phyloP scores from a whole-genome alignment of 2,888 invertebrate species.

The Melieria omissa region DNA sequence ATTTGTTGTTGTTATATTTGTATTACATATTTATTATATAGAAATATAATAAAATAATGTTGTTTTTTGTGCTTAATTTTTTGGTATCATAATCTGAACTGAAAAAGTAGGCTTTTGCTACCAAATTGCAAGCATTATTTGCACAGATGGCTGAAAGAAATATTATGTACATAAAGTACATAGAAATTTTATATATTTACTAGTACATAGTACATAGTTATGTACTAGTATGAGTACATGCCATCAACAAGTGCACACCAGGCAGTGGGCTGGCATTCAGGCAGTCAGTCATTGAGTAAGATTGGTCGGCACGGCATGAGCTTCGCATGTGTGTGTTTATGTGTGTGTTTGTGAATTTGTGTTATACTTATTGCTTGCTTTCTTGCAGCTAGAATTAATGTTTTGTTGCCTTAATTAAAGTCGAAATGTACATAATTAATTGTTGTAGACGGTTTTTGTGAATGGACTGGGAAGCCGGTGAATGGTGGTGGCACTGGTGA shows the following conservation, averaged over 20 bases:
- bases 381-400: slow-evolving; percentile 1
- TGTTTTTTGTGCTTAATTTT: background rate
- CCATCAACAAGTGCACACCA: too few relatives aligned
- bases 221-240: too few relatives aligned
- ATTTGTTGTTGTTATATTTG: background rate
- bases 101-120: too few relatives aligned
- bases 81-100: background rate
- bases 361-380: slow-evolving; percentile 9
- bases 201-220: too few relatives aligned
- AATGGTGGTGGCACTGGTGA: background rate
- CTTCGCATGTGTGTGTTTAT: background rate
- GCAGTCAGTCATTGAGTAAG: too few relatives aligned
- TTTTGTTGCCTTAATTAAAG: slow-evolving; percentile 31
- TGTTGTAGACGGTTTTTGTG: slow-evolving; percentile 5
- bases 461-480: slow-evolving; percentile 25
- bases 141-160: too few relatives aligned
- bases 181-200: too few relatives aligned
- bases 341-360: too few relatives aligned
- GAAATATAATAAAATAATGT: background rate
- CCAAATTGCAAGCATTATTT: too few relatives aligned
- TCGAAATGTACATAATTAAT: slow-evolving; percentile 29
- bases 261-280: too few relatives aligned
- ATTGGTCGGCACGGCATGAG: background rate
- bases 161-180: too few relatives aligned
- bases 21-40: background rate